These are phyloP conservation scores for Eupithecia insigniata DNA, from an alignment of 2,888 invertebrate genomes.

Conservation along the genomic window DNA sequence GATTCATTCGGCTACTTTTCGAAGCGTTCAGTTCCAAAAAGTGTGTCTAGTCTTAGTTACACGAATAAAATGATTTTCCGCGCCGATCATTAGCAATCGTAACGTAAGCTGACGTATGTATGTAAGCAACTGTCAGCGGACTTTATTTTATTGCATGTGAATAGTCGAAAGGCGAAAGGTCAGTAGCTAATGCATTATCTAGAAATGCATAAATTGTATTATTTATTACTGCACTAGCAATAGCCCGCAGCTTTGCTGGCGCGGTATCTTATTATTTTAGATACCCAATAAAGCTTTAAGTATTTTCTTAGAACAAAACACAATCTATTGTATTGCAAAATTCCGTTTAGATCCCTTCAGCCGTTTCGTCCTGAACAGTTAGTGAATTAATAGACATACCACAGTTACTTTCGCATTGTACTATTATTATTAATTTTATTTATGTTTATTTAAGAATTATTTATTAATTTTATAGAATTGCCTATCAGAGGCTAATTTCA, in stretches of 20 bases:
- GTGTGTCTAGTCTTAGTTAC: not conserved
- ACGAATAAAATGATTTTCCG: not conserved
- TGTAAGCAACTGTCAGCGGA: conserved; percentile 3
- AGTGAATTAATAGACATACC: not conserved
- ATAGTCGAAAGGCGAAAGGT: conserved; percentile 46
- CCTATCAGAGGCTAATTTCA: conserved; percentile 55
- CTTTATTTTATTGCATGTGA: conserved; percentile 7
- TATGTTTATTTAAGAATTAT: conserved; percentile 48
- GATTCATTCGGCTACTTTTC: not conserved
- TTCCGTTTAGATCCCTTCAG: not conserved
- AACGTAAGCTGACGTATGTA: not conserved
- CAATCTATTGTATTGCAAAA: not conserved
- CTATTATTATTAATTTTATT: conserved; percentile 49
- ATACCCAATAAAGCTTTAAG: not conserved
- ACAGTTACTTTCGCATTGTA: not conserved
- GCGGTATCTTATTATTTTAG: not conserved
- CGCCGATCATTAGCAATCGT: not conserved
- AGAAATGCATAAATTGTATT: conserved; percentile 40
- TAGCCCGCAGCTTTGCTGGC: not conserved
- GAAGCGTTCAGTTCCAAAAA: not conserved
- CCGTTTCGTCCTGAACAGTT: not conserved
- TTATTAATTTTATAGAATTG: conserved; percentile 48
- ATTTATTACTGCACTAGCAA: conserved; percentile 45
- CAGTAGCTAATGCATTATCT: conserved; percentile 46
- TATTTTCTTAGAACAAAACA: not conserved